Evolutionary conservation across 2,113 vertebrate species (phyloP).

Genomic region (Apaloderma vittatum): DNA sequence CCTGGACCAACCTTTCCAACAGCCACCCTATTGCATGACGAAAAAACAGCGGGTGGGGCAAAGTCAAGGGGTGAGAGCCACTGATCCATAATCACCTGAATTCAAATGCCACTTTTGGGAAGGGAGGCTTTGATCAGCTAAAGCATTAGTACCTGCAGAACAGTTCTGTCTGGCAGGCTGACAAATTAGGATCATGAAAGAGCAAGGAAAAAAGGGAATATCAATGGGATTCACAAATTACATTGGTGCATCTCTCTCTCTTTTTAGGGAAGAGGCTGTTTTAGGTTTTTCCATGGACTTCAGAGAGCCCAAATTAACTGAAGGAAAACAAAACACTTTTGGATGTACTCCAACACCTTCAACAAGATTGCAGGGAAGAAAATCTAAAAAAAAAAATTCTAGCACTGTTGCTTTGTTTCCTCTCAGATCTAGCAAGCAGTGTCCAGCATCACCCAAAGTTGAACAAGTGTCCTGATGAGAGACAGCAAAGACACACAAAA

Average conservation of each 20-base stretch:
- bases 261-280: neutral
- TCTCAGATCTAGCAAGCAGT: neutral
- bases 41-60: neutral
- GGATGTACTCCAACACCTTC: neutral
- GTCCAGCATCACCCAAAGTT: neutral
- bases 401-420: neutral
- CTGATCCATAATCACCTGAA: neutral
- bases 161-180: neutral
- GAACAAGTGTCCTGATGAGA: neutral
- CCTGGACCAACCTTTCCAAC: neutral
- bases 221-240: neutral
- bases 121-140: neutral
- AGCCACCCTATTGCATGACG: rapidly evolving
- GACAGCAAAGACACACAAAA: neutral
- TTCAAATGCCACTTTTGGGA: neutral
- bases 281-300: neutral
- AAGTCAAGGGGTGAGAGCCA: neutral
- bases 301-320: neutral
- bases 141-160: neutral
- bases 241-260: neutral
- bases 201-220: neutral
- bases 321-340: neutral
- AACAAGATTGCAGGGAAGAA: neutral
- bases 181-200: neutral
- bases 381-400: neutral